Evolutionary conservation across 2,113 vertebrate species (phyloP).

Genomic region (Andinoacara biseriatus): DNA sequence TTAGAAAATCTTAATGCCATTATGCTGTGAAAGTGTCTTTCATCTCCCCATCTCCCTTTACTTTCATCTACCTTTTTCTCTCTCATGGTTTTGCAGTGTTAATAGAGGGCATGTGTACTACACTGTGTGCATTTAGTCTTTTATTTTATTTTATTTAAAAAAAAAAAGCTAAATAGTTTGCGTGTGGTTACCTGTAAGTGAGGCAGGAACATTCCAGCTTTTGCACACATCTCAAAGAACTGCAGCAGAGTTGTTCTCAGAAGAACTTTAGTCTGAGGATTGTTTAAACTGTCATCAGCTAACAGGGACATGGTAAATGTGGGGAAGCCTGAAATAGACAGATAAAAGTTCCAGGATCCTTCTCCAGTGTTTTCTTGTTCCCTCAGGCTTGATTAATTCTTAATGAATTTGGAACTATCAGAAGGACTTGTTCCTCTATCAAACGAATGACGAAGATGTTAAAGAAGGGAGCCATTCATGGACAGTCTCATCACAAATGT

Average conservation of each 20-base stretch:
- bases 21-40: slow-evolving; percentile 23
- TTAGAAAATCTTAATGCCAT: slow-evolving; percentile 16
- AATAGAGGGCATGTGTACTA: slow-evolving; percentile 11
- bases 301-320: background rate
- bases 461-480: background rate
- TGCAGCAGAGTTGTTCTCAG: background rate
- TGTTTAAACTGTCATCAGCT: background rate
- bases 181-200: slow-evolving; percentile 4
- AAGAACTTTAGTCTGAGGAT: background rate
- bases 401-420: slow-evolving; percentile 38
- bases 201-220: background rate
- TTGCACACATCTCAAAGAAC: background rate
- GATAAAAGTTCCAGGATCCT: background rate
- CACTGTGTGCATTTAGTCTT: slow-evolving; percentile 44
- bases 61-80: slow-evolving; percentile 27
- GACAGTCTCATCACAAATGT: background rate
- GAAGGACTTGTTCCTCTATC: slow-evolving; percentile 18
- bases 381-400: slow-evolving; percentile 35
- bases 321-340: background rate
- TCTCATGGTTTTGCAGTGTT: slow-evolving; percentile 7
- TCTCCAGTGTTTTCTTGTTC: background rate
- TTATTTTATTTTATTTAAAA: slow-evolving; percentile 45
- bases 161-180: background rate
- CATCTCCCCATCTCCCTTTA: background rate
- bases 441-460: background rate